Base-by-base conservation (phyloP, 2,888 invertebrate species). In the Diaperis boleti region DNA sequence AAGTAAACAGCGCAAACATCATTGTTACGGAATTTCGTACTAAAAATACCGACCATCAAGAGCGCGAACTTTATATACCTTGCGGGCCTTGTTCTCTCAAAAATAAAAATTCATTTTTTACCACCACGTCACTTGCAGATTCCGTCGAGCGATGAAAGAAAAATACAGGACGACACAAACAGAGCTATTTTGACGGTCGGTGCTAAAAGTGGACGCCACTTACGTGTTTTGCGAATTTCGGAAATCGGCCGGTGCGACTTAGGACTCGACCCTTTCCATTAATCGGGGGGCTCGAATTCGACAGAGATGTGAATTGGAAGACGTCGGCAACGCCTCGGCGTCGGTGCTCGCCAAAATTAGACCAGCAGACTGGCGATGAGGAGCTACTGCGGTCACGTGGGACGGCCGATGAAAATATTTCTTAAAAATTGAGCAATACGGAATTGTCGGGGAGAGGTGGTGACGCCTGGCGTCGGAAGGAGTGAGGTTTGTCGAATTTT, bases 301-400 rank as follows among this genome's bases (percentile, higher is more conserved):
- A 59, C 20, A 37, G 47, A 49, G 49, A 17, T 29, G 49, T 37
- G 37, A 37, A 47, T 49, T 47, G 29, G 41, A 44, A 50, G 44
- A 44, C 59, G 59, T 44, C 52, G 39, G 20, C 42, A 44, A 50
- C 59, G 52, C 44, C 59, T 14, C 59, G 59, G 44, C 52, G 59
- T 37, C 37, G 47, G 57, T 33, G 44, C 47, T 37, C 39, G 59
- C 59, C 59, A 60, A 60, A 60, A 60, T 60, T 60, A 60, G 59
- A 60, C n/a, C n/a, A n/a, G 15, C 59, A 60, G 50, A 33, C 59
- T 49, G 41, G 15, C n/a, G n/a, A n/a, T 13, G 26, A 33, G 31
- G 49, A 44, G 59, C 49, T 47, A 49, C 49, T 41, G 26, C 26
- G 31, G 49, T 59, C 59, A 59, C 59, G 59, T 59, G 59, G 49